These are phyloP conservation scores for Altica lythri DNA, from an alignment of 2,888 invertebrate species.

Conservation along the genomic window DNA sequence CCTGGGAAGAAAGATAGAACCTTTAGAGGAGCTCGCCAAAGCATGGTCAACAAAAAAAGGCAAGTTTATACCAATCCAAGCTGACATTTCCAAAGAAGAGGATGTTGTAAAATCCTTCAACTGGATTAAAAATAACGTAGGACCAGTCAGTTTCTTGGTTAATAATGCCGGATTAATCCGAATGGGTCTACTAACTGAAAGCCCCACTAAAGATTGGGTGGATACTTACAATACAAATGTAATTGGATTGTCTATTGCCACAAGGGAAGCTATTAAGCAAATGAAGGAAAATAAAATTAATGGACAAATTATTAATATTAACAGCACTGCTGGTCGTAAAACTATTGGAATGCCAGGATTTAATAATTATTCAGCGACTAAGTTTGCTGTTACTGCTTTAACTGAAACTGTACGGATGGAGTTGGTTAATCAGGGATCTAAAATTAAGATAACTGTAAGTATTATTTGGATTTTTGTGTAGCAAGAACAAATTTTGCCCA, in stretches of 20 bases:
- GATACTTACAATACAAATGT: conserved; percentile 39
- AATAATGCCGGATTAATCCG: conserved; percentile 51
- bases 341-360: conserved; percentile 38
- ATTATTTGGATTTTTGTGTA: too few species aligned
- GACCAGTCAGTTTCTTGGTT: conserved; percentile 51
- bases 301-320: conserved; percentile 48
- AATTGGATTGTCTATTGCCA: conserved; percentile 39
- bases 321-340: conserved; percentile 45
- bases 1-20: conserved; percentile 39
- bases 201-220: conserved; percentile 33
- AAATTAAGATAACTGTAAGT: conserved; percentile 34
- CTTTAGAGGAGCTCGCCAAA: conserved; percentile 35
- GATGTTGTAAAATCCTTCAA: conserved; percentile 49
- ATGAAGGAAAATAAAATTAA: conserved; percentile 44
- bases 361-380: conserved; percentile 41
- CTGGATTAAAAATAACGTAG: conserved; percentile 49
- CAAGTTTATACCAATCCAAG: conserved; percentile 48
- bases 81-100: conserved; percentile 51
- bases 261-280: conserved; percentile 44
- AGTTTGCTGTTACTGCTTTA: conserved; percentile 40
- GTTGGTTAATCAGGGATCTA: conserved; percentile 28
- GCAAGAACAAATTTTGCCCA: too few species aligned
- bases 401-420: conserved; percentile 40
- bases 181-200: not conserved
- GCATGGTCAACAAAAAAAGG: conserved; percentile 40